A percentile compares a stretch with the other conserved stretches of the same genome.
Conservation (phyloP, 2,888 invertebrate genomes). For the Coleophora flavipennella region DNA sequence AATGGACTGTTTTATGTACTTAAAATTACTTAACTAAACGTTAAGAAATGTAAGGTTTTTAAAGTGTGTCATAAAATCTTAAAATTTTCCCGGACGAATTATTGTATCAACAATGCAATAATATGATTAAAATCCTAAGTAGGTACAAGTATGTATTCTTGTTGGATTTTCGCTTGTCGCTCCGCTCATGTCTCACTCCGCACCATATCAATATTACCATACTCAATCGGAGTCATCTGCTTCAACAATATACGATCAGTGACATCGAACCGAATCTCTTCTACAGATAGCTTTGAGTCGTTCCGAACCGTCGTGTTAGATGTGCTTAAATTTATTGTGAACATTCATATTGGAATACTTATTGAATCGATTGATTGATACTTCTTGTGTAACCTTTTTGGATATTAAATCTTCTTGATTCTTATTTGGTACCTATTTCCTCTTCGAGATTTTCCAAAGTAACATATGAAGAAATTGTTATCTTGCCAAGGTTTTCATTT, state of each 20-base stretch:
- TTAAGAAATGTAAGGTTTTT: too few species aligned
- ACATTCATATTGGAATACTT: conserved; percentile 4
- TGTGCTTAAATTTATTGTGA: conserved; percentile 35
- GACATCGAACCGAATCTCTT: conserved; percentile 54
- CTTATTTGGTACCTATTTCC: neutral
- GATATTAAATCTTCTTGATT: neutral
- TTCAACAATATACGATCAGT: conserved; percentile 69
- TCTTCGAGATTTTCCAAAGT: conserved; percentile 1
- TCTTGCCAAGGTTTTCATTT: too few species aligned
- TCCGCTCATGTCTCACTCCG: conserved; percentile 15
- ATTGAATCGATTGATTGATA: too few species aligned
- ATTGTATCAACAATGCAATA: too few species aligned
- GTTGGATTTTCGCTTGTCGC: conserved; percentile 19
- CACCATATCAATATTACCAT: conserved; percentile 30
- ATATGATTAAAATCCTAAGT: too few species aligned
- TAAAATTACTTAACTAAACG: too few species aligned
- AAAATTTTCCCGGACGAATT: too few species aligned
- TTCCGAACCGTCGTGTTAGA: conserved; percentile 48
- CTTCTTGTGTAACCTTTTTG: neutral
- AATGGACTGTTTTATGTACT: too few species aligned
- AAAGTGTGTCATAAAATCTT: too few species aligned
- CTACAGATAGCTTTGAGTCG: conserved; percentile 52
- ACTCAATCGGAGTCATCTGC: conserved; percentile 59
- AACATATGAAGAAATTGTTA: too few species aligned
- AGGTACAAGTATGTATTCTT: too few species aligned